Evolutionary conservation across 2,113 vertebrate species (phyloP), one percentile per base, ranked within the genome.

Genomic region (Tragelaphus strepsiceros): DNA sequence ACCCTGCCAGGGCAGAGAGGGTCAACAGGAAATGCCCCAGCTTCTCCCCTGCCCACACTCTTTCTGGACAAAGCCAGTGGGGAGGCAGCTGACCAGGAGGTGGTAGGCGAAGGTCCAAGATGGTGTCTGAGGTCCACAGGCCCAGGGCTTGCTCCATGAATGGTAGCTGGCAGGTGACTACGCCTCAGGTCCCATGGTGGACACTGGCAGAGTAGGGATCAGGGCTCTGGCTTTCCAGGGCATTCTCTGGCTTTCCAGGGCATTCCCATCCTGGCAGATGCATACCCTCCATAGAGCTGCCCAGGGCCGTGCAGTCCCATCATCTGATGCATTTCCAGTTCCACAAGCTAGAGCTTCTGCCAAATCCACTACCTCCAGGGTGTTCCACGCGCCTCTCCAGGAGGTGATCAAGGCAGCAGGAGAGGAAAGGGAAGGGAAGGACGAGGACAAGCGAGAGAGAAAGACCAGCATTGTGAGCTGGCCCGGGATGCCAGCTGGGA

Each of bases 401-500:
- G n/a, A 22, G 39, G 32, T 7, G 35, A 58, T n/a, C 14, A 22
- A 59, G 43, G 13, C 7, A 56, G 26, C 5, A 51, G 9, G 17
- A 46, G 49, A 74, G 71, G 53, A 39, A 58, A 26, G 82, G 82
- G 54, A 13, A 59, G 59, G 43, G 74, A 24, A 71, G 15, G 32
- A 32, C 2, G 2, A 53, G 24, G 53, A 28, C 12, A 2, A 74
- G 62, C 9, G 11, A 62, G 24, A 35, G 28, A 56, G 24, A 35
- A 78, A 46, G 46, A 62, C 13, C 11, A 13, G 30, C 46, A 2
- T 1, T 86, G 15, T 7, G 97, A 28, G 19, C 28, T 87, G 53
- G 39, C 97, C 94, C 97, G 93, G 97, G 80, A 22, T 54, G 51
- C 80, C 90, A 85, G 95, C 97, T 98, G 97, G 94, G 98, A 98